Percentiles rank a stretch among this genome's conserved stretches.
phyloP scores from a whole-genome alignment of 2,797 vertebrate genomes.

The Dryobates pubescens region DNA sequence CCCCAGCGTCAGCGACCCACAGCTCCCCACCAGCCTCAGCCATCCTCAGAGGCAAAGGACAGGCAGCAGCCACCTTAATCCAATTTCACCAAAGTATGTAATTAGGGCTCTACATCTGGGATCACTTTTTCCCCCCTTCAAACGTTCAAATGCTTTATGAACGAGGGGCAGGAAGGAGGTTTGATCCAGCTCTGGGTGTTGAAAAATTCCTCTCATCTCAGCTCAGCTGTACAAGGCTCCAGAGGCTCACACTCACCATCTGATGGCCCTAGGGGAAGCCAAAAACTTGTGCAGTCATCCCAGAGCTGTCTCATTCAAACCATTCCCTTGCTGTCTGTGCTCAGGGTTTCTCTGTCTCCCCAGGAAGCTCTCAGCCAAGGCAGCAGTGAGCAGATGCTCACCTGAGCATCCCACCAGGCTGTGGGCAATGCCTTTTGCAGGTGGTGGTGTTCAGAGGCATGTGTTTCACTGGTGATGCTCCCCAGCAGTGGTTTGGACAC shows the following conservation, averaged over 20 bases:
- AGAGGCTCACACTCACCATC: conserved; percentile 24
- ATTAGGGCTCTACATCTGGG: conserved; percentile 71
- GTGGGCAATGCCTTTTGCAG: neutral
- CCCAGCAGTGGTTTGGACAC: neutral
- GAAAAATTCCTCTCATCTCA: conserved; percentile 68
- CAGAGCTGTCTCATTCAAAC: conserved; percentile 8
- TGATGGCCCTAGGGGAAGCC: conserved; percentile 29
- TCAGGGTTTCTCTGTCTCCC: neutral
- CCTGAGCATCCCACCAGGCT: neutral
- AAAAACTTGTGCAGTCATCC: conserved; percentile 5
- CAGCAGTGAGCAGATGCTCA: neutral
- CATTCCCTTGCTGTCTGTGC: neutral
- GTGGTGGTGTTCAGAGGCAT: neutral
- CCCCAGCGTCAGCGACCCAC: neutral
- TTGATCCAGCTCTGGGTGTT: conserved; percentile 66
- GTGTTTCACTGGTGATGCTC: rapidly evolving
- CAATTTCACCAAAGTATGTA: conserved; percentile 70
- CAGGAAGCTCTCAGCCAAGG: neutral
- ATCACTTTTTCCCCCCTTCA: conserved; percentile 68
- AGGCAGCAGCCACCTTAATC: conserved; percentile 67
- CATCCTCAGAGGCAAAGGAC: conserved; percentile 47
- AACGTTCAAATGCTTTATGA: conserved; percentile 67
- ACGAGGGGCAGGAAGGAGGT: conserved; percentile 54
- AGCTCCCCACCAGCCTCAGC: neutral
- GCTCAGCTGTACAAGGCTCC: conserved; percentile 37